Evolutionary conservation across 2,113 vertebrate species (phyloP), one percentile per base, ranked within the genome.

Genomic region (Tetrax tetrax): DNA sequence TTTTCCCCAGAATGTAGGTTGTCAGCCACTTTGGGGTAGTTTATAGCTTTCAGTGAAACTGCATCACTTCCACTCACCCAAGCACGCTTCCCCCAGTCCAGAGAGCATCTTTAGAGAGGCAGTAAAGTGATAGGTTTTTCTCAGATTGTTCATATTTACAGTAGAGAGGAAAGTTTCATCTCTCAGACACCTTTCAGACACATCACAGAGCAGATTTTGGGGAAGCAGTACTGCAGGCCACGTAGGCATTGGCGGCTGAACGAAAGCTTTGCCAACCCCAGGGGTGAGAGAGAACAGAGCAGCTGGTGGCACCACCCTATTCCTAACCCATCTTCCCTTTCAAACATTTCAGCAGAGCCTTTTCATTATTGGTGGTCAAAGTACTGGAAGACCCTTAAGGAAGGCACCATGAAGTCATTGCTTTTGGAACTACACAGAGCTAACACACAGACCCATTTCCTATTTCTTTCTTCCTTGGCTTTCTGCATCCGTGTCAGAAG

Each of bases 101-200:
- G 81, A 72, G 24, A 94, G 12, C 22, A 33, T 15, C 37, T 87
- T 28, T 76, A 51, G 81, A 66, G 24, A 61, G 45, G 20, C 2
- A 4, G 14, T 17, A 10, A 83, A 81, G 31, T 0, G 4, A 53
- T 4, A 50, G 31, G 7, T 3, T 89, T 89, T 90, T 23, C 51
- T 31, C 31, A 77, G 63, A 23, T 83, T 54, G 22, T 14, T 89
- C 78, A 7, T 50, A 57, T 93, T 88, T 87, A 74, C 54, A 70
- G 53, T 16, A 54, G 43, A 21, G 66, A 74, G 63, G 50, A 50
- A 64, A 72, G 29, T 37, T 68, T 83, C 78, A 18, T 88, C 45
- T 78, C 89, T 81, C 89, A 78, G 80, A 91, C 57, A 60, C 77
- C 69, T 94, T 90, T 93, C 93, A 95, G 90, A 24, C 65, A 50